Percentiles rank a stretch among this genome's conserved stretches.
Conservation (phyloP, 2,888 invertebrate genomes). For the Protula sp. region DNA sequence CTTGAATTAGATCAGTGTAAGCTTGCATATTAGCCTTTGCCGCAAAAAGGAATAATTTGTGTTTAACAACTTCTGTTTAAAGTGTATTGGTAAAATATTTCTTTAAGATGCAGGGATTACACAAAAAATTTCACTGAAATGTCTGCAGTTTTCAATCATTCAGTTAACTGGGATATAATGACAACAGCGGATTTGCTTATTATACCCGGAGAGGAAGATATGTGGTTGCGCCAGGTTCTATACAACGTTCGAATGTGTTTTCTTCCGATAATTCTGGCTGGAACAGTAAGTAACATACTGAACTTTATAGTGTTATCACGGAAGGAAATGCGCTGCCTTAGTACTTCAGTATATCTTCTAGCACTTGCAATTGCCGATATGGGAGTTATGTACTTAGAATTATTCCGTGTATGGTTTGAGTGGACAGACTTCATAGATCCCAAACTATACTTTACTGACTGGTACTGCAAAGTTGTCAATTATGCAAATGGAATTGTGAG, state of each 20-base stretch:
- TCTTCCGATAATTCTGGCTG: conserved; percentile 16
- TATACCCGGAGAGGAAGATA: conserved; percentile 3
- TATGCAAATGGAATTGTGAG: conserved; percentile 17
- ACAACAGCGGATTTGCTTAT: too few relatives aligned
- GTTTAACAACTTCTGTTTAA: too few relatives aligned
- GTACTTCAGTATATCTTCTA: conserved; percentile 19
- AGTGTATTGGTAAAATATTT: too few relatives aligned
- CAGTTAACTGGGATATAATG: too few relatives aligned
- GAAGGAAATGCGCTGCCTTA: conserved; percentile 14
- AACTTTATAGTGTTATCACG: conserved; percentile 17
- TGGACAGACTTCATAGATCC: conserved; percentile 15
- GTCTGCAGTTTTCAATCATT: too few relatives aligned
- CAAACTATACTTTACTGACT: conserved; percentile 13
- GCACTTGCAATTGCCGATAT: conserved; percentile 19
- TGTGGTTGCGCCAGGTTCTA: conserved; percentile 2
- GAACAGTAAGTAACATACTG: conserved; percentile 20
- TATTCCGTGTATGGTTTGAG: conserved; percentile 23
- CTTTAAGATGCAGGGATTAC: too few relatives aligned
- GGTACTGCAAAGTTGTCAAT: conserved; percentile 20
- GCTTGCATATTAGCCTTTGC: too few relatives aligned
- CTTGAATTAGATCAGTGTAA: too few relatives aligned
- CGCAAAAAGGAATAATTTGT: too few relatives aligned
- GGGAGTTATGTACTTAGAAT: conserved; percentile 22
- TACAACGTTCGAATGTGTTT: conserved; percentile 16
- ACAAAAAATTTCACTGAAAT: too few relatives aligned